Base-by-base conservation (phyloP, 2,797 vertebrate genomes). In the Ataeniobius toweri region DNA sequence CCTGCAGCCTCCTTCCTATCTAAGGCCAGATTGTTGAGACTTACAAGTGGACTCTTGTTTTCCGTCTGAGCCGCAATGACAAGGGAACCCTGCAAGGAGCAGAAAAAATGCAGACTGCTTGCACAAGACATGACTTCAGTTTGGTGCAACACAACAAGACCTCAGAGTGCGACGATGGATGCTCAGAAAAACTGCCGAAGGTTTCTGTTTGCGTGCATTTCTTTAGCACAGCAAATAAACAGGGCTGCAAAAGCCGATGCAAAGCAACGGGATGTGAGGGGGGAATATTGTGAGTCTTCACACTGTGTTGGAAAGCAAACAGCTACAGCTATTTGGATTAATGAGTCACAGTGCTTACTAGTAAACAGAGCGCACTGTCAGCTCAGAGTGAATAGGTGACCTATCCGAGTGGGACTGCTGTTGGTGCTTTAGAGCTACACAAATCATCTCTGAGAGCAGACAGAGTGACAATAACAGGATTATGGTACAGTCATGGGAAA, bases 1-100 rank as follows among this genome's bases (percentile, higher is more conserved):
- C 77, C 80, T 5, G 67, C 73, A 59, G 84, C 71, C 79, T 74
- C 58, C 75, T n/a, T 51, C 79, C 83, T 46, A 74, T 90, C 83
- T 85, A 22, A 92, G 91, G 83, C 82, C 80, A 89, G 88, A 87
- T 48, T 94, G 92, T 93, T 63, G 76, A 68, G 82, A 71, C 68
- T 80, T 5, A 94, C 91, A 94, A 94, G 78, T 73, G 85, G 87
- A 61, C 86, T 83, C 84, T 94, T 93, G 92, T 94, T 92, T 75
- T 76, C 69, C 8, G 14, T 46, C 84, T 18, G 13, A 73, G 82
- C 69, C 5, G 65, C 22, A 20, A 68, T 68, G 81, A 89, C 85
- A 80, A 50, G 79, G 82, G 77, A 88, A 73, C 81, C 71, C 14
- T 71, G 75, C 78, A n/a, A 84, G 74, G 51, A 83, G 71, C 12